Evolutionary conservation across 2,888 invertebrate species (phyloP).

Genomic region (Pammene fasciana): DNA sequence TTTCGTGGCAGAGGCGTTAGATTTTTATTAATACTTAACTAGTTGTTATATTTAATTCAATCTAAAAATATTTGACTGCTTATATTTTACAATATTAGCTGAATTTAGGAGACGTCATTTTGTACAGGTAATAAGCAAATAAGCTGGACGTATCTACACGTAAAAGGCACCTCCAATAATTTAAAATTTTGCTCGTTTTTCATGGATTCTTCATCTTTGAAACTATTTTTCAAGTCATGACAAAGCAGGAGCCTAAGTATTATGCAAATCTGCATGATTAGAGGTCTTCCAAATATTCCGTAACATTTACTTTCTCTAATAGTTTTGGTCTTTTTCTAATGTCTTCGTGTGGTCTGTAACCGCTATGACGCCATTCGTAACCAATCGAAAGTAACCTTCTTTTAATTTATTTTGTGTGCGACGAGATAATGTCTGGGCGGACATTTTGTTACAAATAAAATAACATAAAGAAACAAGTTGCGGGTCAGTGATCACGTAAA

Average conservation of each 20-base stretch:
- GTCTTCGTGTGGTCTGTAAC: slow-evolving; percentile 38
- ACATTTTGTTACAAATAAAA: slow-evolving; percentile 5
- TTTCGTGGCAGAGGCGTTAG: no score
- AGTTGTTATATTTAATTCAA: no score
- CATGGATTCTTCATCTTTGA: neutral
- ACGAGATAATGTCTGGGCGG: slow-evolving; percentile 25
- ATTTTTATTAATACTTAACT: no score
- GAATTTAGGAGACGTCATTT: no score
- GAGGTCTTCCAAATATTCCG: slow-evolving; percentile 33
- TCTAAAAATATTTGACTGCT: no score
- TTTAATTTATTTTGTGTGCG: slow-evolving; percentile 38
- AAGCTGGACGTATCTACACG: no score
- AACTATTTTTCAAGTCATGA: neutral
- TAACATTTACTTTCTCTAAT: slow-evolving; percentile 49
- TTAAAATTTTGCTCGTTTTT: neutral
- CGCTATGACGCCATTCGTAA: slow-evolving; percentile 38
- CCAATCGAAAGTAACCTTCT: slow-evolving; percentile 40
- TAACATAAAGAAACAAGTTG: slow-evolving; percentile 1
- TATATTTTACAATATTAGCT: no score
- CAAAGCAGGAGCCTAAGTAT: slow-evolving; percentile 12
- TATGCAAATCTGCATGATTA: slow-evolving; percentile 27
- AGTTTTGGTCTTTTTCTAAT: slow-evolving; percentile 49
- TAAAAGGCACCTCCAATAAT: neutral
- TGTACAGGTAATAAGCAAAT: no score
- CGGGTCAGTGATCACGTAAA: slow-evolving; percentile 25